These are phyloP conservation scores for Ispidina picta DNA, from an alignment of 2,797 vertebrate species.

Conservation along the genomic window DNA sequence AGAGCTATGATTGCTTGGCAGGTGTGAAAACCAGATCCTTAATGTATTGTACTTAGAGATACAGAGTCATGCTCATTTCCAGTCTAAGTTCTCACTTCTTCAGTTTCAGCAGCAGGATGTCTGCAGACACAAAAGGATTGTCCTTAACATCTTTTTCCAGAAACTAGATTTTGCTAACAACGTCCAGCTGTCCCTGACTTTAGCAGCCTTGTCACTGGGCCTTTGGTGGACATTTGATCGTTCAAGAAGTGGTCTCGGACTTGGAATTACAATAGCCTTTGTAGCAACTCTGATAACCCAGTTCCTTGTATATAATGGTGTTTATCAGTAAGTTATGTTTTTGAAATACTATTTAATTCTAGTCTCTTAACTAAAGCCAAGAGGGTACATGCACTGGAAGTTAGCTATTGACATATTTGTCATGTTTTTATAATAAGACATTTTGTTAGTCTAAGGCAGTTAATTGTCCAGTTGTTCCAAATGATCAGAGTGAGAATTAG, in stretches of 20 bases:
- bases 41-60: not conserved
- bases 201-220: slow-evolving; percentile 94
- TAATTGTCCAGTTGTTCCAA: not conserved
- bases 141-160: slow-evolving; percentile 86
- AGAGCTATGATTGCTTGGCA: not conserved
- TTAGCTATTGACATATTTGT: not conserved
- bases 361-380: not conserved
- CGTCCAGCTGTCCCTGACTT: slow-evolving; percentile 92
- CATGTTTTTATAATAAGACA: not conserved
- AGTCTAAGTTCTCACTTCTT: not conserved
- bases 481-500: not conserved
- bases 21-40: not conserved
- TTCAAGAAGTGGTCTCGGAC: slow-evolving; percentile 94
- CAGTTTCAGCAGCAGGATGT: not conserved
- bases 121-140: slow-evolving; percentile 29
- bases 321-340: slow-evolving; percentile 89
- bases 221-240: slow-evolving; percentile 99
- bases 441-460: not conserved
- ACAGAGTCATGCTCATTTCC: not conserved
- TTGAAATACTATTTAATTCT: not conserved
- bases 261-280: slow-evolving; percentile 96
- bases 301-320: slow-evolving; percentile 96
- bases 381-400: not conserved
- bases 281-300: slow-evolving; percentile 95
- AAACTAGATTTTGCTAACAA: slow-evolving; percentile 98